phyloP scores from a whole-genome alignment of 2,113 vertebrate species.

The Phrynosoma blainvillii region DNA sequence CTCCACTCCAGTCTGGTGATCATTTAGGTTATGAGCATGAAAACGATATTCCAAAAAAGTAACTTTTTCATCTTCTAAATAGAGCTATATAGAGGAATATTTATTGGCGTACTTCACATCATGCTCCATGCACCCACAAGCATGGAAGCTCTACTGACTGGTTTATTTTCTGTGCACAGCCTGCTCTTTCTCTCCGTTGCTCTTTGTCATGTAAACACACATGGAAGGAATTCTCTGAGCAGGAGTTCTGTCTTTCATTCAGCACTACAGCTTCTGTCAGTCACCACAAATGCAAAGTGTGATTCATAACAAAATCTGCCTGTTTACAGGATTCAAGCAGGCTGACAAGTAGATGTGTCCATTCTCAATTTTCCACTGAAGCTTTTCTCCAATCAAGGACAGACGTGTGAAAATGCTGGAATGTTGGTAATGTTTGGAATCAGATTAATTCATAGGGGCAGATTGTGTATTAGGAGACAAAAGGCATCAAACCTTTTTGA shows the following conservation, averaged over 20 bases:
- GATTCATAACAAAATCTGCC: constrained; percentile 20
- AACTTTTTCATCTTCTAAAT: neutral
- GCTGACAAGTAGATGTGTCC: neutral
- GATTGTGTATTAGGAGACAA: too few species aligned
- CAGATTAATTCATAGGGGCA: neutral
- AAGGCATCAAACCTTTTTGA: too few species aligned
- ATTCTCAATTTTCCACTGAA: neutral
- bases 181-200: neutral
- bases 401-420: neutral
- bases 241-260: neutral
- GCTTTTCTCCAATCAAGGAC: neutral
- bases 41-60: neutral
- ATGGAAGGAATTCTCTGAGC: neutral
- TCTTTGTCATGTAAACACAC: constrained; percentile 6
- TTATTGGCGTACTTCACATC: neutral
- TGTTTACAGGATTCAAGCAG: neutral
- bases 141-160: neutral
- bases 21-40: neutral
- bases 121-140: neutral
- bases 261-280: constrained; percentile 1
- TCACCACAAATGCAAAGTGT: constrained; percentile 17
- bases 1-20: neutral
- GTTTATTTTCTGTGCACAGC: neutral
- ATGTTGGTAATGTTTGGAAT: neutral
- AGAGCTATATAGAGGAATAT: neutral